Conservation (phyloP, 53 echinoderm and acorn worm genomes). For the Stichopus horrens region DNA sequence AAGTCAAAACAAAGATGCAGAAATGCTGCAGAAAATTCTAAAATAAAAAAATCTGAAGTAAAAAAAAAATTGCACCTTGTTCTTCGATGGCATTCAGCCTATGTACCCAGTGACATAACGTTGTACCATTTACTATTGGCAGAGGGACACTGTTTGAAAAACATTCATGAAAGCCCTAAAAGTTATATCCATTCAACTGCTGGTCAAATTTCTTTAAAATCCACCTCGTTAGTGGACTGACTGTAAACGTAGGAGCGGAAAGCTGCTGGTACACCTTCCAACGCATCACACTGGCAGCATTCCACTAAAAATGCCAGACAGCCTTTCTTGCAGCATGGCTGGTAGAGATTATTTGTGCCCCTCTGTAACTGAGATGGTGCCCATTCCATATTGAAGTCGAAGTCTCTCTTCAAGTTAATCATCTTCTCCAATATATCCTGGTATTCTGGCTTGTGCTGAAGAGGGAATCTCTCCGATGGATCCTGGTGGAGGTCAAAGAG, state of each 20-base stretch:
- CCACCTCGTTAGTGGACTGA: background rate
- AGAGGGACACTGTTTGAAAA: too few relatives aligned
- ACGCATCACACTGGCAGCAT: conserved; percentile 72
- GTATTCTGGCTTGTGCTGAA: conserved; percentile 52
- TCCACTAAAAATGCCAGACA: conserved; percentile 66
- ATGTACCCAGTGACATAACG: too few relatives aligned
- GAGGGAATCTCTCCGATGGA: conserved; percentile 80
- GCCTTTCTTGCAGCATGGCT: conserved; percentile 85
- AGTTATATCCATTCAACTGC: too few relatives aligned
- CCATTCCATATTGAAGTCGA: conserved; percentile 76
- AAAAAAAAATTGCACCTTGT: too few relatives aligned
- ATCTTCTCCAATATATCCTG: conserved; percentile 50
- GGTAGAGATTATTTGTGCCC: conserved; percentile 53
- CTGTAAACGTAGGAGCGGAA: conserved; percentile 12
- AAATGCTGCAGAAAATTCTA: too few relatives aligned
- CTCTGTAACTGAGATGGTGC: conserved; percentile 56
- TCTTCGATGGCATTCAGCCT: too few relatives aligned
- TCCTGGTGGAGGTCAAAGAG: conserved; percentile 82
- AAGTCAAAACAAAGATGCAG: too few relatives aligned
- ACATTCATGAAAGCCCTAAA: too few relatives aligned
- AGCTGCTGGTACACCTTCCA: background rate
- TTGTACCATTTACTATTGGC: too few relatives aligned
- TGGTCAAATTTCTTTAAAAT: background rate
- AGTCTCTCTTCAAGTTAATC: conserved; percentile 49
- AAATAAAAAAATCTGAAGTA: too few relatives aligned